Evolutionary conservation across 2,888 invertebrate genomes (phyloP).

Genomic region (Cosmia trapezina): DNA sequence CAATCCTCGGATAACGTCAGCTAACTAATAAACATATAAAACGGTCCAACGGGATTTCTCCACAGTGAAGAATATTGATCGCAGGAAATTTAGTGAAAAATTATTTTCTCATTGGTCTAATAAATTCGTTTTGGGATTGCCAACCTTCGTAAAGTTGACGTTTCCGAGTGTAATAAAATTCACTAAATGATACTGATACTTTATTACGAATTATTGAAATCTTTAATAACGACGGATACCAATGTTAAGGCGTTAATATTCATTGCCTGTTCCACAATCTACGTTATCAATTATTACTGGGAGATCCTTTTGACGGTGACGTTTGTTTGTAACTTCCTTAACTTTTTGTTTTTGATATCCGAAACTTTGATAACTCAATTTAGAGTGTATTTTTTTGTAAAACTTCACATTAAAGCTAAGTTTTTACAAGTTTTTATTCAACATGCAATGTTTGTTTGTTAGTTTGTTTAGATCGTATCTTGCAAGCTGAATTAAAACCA

Average conservation of each 20-base stretch:
- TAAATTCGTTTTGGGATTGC: slow-evolving; percentile 19
- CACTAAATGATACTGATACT: too few relatives aligned
- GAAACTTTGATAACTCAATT: slow-evolving; percentile 18
- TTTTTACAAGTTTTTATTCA: neutral
- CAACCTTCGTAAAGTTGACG: slow-evolving; percentile 9
- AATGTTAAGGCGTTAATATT: slow-evolving; percentile 30
- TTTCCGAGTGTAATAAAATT: neutral
- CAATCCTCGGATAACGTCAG: neutral
- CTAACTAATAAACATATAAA: slow-evolving; percentile 24
- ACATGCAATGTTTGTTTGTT: too few relatives aligned
- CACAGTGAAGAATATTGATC: slow-evolving; percentile 22
- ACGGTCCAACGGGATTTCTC: neutral
- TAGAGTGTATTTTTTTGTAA: neutral
- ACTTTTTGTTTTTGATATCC: slow-evolving; percentile 21
- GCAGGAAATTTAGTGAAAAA: slow-evolving; percentile 21
- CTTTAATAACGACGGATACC: neutral
- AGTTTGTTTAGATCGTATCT: too few relatives aligned
- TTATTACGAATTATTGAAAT: too few relatives aligned
- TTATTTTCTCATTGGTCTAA: slow-evolving; percentile 11
- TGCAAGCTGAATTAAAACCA: too few relatives aligned
- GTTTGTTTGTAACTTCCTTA: slow-evolving; percentile 30
- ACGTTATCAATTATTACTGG: slow-evolving; percentile 32
- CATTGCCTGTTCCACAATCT: slow-evolving; percentile 9
- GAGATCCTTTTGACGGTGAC: slow-evolving; percentile 5
- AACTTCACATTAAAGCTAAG: neutral